A percentile compares a stretch with the other conserved stretches of the same genome.
phyloP scores from a whole-genome alignment of 2,888 invertebrate genomes.

The Platynereis dumerilii region DNA sequence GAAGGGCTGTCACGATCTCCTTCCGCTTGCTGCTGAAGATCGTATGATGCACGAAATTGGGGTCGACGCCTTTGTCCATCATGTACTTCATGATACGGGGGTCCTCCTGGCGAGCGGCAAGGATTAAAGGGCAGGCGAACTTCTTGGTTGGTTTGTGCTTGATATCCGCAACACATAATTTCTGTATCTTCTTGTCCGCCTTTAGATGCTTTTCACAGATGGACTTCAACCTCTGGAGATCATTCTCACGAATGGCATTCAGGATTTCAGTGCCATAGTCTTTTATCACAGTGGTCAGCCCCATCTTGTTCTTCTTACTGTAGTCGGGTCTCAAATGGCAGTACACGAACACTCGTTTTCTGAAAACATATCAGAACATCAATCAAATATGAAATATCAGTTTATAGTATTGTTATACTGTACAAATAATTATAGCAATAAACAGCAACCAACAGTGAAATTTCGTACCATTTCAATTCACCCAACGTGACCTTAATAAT shows the following conservation, averaged over 20 bases:
- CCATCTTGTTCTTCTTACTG: slow-evolving; percentile 32
- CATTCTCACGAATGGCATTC: slow-evolving; percentile 40
- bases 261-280: slow-evolving; percentile 42
- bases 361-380: slow-evolving; percentile 8
- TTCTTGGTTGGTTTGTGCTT: slow-evolving; percentile 43
- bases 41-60: slow-evolving; percentile 42
- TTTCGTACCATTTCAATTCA: no score
- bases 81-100: slow-evolving; percentile 39
- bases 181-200: slow-evolving; percentile 32
- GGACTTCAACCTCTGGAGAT: slow-evolving; percentile 33
- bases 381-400: background rate
- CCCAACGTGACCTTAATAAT: no score
- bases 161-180: slow-evolving; percentile 40
- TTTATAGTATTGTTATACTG: no score
- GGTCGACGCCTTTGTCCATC: slow-evolving; percentile 39
- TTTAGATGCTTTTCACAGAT: slow-evolving; percentile 39
- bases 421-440: no score
- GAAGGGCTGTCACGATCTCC: slow-evolving; percentile 39
- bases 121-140: slow-evolving; percentile 43
- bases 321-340: slow-evolving; percentile 2
- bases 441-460: no score
- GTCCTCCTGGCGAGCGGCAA: slow-evolving; percentile 41
- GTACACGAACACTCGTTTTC: slow-evolving; percentile 10
- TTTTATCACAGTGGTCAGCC: slow-evolving; percentile 36
- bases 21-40: slow-evolving; percentile 37